Base-by-base conservation (phyloP, 35 echinoderm and acorn worm genomes). In the Amphiura filiformis region DNA sequence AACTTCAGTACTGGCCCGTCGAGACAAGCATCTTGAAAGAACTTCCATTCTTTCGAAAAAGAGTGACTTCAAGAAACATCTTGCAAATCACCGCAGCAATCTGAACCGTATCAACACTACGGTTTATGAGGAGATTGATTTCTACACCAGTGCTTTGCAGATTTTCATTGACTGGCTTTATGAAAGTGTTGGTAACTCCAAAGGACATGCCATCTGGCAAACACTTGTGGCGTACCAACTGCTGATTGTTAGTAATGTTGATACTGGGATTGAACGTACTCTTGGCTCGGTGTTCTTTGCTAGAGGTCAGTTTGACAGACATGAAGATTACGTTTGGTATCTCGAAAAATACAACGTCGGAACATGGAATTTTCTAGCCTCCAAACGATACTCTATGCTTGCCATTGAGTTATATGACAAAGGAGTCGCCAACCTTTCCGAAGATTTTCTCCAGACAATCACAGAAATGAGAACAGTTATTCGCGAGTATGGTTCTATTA, bases 111-210 rank as follows among this genome's bases (percentile, higher is more conserved):
- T 44, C 36, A 86, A 94, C 39, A 90, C 88, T 13, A 90, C 93
- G 0, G 93, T 88, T 57, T 90, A 94, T 42, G 83, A 80, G 2
- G 78, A 94, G 56, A 90, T 94, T 26, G 42, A 87, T 18, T 90
- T 94, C 80, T 94, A 47, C 44, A 94, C 93, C 36, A 88, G 90
- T 56, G 52, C 79, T 15, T 76, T 94, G 3, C 93, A 89, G 35
- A 90, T 90, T 31, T 87, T 90, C 65, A 94, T 94, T 39, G 93
- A 94, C 65, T 94, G 93, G 93, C 76, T 94, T 12, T 94, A 94
- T 42, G 93, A 90, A 47, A 90, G 88, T 52, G 78, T 90, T 1
- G 93, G 93, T 34, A 94, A 94, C 65, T 94, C 93, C 34, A 86
- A 90, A 61, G 93, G 93, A 0, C 76, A 85, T 77, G 93, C 78